Percentiles rank a stretch among this genome's conserved stretches.
phyloP scores from a whole-genome alignment of 2,113 vertebrate genomes.

The Atractosteus spatula region DNA sequence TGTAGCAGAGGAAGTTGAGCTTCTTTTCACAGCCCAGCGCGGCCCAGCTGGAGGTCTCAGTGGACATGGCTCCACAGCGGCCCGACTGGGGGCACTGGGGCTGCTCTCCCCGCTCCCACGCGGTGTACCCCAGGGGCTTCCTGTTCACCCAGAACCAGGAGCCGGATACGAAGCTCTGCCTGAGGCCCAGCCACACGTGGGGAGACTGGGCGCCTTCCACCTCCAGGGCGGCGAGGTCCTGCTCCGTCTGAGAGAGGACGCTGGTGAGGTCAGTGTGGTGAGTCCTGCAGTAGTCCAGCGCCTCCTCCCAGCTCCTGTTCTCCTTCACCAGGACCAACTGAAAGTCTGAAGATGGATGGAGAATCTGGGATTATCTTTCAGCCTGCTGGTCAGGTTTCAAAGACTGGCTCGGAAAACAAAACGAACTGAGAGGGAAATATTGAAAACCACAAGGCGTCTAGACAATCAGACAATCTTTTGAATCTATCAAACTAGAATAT shows the following conservation, averaged over 20 bases:
- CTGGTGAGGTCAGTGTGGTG: slow-evolving; percentile 29
- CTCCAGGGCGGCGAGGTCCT: not conserved
- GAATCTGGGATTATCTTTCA: no score
- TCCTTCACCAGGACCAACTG: slow-evolving; percentile 23
- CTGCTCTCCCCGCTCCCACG: not conserved
- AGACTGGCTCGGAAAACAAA: no score
- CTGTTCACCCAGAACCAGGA: slow-evolving; percentile 34
- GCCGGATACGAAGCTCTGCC: slow-evolving; percentile 28
- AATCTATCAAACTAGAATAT: no score
- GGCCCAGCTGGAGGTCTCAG: not conserved
- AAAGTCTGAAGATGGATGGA: no score
- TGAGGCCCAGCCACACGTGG: slow-evolving; percentile 36
- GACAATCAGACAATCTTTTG: no score
- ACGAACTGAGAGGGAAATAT: no score
- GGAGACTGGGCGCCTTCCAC: slow-evolving; percentile 1
- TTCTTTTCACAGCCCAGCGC: slow-evolving; percentile 9
- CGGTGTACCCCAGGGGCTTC: not conserved
- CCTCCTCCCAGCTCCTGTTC: slow-evolving; percentile 42
- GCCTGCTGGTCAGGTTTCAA: no score
- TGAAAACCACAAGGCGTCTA: no score
- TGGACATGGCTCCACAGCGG: slow-evolving; percentile 11
- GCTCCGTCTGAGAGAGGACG: not conserved
- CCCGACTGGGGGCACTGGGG: slow-evolving; percentile 10
- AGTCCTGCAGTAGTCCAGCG: slow-evolving; percentile 21
- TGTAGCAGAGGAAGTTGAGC: slow-evolving; percentile 20